These are phyloP conservation scores for Ypsolopha sequella DNA, from an alignment of 2,888 invertebrate species.

Conservation along the genomic window DNA sequence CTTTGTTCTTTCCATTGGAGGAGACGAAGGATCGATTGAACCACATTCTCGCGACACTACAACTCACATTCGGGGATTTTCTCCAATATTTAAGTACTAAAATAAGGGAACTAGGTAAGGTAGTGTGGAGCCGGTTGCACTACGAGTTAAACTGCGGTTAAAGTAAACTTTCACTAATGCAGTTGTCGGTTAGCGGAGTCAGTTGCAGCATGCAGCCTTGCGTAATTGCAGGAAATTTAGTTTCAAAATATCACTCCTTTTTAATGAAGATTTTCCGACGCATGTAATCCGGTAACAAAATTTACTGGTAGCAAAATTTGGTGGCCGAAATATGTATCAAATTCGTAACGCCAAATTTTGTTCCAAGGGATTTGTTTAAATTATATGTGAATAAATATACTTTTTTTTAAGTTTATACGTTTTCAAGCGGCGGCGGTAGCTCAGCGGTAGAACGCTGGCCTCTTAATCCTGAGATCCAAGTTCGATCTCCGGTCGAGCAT, in stretches of 20 bases:
- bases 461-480: too few species aligned
- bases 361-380: too few species aligned
- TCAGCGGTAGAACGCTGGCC: too few species aligned
- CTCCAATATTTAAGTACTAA: conserved; percentile 8
- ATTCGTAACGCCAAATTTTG: not conserved
- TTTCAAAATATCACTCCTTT: not conserved
- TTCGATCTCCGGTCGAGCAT: too few species aligned
- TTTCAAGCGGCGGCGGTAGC: too few species aligned
- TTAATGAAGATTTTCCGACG: not conserved
- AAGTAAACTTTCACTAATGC: not conserved
- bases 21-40: conserved; percentile 42
- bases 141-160: conserved; percentile 20
- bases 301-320: too few species aligned
- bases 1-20: conserved; percentile 29
- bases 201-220: not conserved
- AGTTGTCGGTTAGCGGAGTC: not conserved
- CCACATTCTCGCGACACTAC: conserved; percentile 30
- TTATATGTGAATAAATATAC: too few species aligned
- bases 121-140: conserved; percentile 15
- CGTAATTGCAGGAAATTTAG: conserved; percentile 1
- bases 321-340: too few species aligned
- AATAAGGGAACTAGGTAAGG: too few species aligned
- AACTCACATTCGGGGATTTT: not conserved
- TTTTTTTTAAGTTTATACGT: too few species aligned
- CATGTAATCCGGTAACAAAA: not conserved